Evolutionary conservation across 2,113 vertebrate species (phyloP), one percentile per base, ranked within the genome.

Genomic region (Acrocephalus arundinaceus): DNA sequence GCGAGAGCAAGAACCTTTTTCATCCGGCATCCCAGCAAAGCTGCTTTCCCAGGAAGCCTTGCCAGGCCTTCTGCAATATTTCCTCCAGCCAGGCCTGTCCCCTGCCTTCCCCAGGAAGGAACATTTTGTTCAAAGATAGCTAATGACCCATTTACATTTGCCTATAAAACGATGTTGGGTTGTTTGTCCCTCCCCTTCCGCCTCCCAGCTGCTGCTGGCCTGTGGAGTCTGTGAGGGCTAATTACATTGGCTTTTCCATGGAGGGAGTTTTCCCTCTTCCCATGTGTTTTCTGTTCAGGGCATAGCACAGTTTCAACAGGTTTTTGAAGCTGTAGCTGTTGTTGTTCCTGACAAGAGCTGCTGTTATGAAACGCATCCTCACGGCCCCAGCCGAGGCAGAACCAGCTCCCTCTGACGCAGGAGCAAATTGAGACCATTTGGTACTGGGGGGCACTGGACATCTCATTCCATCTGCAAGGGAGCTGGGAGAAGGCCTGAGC

Each of bases 391-490:
- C 77, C 57, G n/a, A 39, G 31, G 23, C 46, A 75, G 71, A 93
- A 76, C 46, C 87, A 82, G 80, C 88, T 89, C 62, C 27, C 62
- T 74, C 46, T 93, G 92, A 96, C 31, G 49, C 73, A 96, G 94
- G 62, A 96, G 74, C 83, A 93, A 96, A 95, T 91, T 88, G 93
- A 88, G 85, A 94, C 92, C 96, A 89, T 87, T 96, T 74, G 94
- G 68, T 79, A 39, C 80, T 39, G 67, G 67, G 70, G 66, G 74
- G 33, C 88, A 87, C 94, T 80, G 93, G 88, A 93, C 90, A 87
- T 82, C 84, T 46, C 39, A 76, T 61, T 96, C 81, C 51, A 33
- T 77, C 74, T 52, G 76, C 62, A 39, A 67, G 41, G 15, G 66
- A 84, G 73, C 61, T 48, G 49, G 15, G 30, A 89, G 89, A 72